A percentile compares a stretch with the other conserved stretches of the same genome.
These are phyloP conservation scores for Pseudocheirus occidentalis DNA, from an alignment of 2,797 vertebrate genomes.

Conservation along the genomic window DNA sequence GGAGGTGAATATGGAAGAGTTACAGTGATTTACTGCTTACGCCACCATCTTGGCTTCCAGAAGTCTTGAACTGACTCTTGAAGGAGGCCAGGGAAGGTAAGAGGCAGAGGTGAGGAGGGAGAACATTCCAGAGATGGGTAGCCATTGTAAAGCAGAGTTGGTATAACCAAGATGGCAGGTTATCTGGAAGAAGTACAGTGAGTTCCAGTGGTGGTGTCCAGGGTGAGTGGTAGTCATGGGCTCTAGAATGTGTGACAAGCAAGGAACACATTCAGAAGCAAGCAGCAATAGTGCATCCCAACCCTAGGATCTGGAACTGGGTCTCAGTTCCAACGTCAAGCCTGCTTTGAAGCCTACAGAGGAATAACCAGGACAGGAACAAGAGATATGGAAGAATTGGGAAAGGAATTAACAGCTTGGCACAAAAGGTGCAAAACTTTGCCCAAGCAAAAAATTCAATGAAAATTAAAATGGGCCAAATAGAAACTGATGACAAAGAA, in stretches of 20 bases:
- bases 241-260: background rate
- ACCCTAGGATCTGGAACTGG: background rate
- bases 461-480: background rate
- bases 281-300: background rate
- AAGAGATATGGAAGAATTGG: background rate
- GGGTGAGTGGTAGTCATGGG: background rate
- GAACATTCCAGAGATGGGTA: background rate
- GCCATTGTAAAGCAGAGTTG: background rate
- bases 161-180: background rate
- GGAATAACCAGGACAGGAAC: background rate
- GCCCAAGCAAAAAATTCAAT: background rate
- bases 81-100: background rate
- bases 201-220: background rate
- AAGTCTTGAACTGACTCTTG: background rate
- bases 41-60: too few relatives aligned
- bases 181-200: background rate
- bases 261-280: background rate
- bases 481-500: background rate
- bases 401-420: background rate
- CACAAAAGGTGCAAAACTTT: background rate
- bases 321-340: background rate
- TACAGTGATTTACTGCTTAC: too few relatives aligned
- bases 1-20: too few relatives aligned
- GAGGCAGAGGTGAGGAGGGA: background rate
- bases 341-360: background rate